These are phyloP conservation scores for Oncopeltus fasciatus DNA, from an alignment of 1,140 invertebrate species.

Conservation along the genomic window DNA sequence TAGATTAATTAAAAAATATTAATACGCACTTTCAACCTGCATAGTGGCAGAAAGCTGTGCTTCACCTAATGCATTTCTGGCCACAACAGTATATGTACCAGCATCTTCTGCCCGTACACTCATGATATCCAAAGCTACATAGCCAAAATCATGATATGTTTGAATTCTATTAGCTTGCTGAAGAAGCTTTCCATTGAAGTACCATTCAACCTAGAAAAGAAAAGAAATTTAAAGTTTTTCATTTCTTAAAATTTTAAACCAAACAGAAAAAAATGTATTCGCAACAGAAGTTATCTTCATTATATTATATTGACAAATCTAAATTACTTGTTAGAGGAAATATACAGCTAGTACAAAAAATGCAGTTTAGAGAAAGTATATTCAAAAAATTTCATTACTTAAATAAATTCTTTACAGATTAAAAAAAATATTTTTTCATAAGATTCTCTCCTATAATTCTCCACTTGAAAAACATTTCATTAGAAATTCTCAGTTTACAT, in stretches of 20 bases:
- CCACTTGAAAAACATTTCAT: too few relatives aligned
- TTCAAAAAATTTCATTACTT: too few relatives aligned
- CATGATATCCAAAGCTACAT: conserved; percentile 83
- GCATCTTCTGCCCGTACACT: conserved; percentile 73
- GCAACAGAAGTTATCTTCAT: neutral
- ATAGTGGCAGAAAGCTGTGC: conserved; percentile 65
- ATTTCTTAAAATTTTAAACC: neutral
- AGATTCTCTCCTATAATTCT: too few relatives aligned
- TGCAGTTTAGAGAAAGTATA: too few relatives aligned
- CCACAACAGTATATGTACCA: conserved; percentile 75
- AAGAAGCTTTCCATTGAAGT: conserved; percentile 73
- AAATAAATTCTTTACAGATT: too few relatives aligned
- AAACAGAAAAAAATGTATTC: neutral
- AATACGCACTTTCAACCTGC: conserved; percentile 69
- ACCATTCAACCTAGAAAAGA: conserved; percentile 60
- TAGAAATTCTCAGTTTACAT: too few relatives aligned
- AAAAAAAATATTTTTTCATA: too few relatives aligned
- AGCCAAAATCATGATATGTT: conserved; percentile 89
- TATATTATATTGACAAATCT: too few relatives aligned
- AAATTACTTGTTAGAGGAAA: too few relatives aligned
- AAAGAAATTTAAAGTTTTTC: neutral
- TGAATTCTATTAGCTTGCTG: conserved; percentile 74
- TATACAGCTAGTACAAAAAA: too few relatives aligned
- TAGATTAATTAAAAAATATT: too few relatives aligned
- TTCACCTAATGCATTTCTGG: conserved; percentile 75